Evolutionary conservation across 2,113 vertebrate genomes (phyloP), one percentile per base, ranked within the genome.

Genomic region (Zootoca vivipara): DNA sequence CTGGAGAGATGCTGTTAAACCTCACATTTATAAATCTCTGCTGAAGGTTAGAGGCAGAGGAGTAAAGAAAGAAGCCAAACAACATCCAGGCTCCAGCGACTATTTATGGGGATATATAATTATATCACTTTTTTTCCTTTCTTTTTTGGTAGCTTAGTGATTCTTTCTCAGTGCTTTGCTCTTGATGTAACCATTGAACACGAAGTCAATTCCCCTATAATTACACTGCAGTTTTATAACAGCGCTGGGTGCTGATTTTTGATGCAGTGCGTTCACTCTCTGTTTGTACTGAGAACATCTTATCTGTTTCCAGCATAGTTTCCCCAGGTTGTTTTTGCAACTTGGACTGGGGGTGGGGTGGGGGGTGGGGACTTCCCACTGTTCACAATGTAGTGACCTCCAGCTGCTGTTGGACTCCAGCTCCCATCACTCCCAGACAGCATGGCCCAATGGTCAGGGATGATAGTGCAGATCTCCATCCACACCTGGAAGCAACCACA

Each of bases 1-100:
- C 65, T 83, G 56, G 69, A 85, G 78, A 95, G 91, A 74, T 91
- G 89, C 78, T 95, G 94, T 95, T 92, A 89, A 95, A 92, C 40
- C 40, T 89, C 88, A 88, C 77, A 64, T 93, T 94, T 94, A 88
- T 94, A 90, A 95, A 90, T 83, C 87, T 93, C 87, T 83, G 65
- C 79, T 93, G 83, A 88, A 93, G 91, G 85, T 93, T 87, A 78
- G 86, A 70, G 83, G 64, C 2, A 92, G 46, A 16, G 85, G 0
- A 89, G 22, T 12, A 86, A 92, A 87, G 38, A 91, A 92, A 86
- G 84, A 90, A 92, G 33, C 24, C 20, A 85, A 65, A 75, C 8
- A 90, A 72, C 58, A 86, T 88, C 91, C 72, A 70, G 28, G 33
- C 64, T 85, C 1, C 30, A 89, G 8, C 5, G 75, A 86, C 70